phyloP scores from a whole-genome alignment of 2,113 vertebrate species.

The Lycaon pictus region DNA sequence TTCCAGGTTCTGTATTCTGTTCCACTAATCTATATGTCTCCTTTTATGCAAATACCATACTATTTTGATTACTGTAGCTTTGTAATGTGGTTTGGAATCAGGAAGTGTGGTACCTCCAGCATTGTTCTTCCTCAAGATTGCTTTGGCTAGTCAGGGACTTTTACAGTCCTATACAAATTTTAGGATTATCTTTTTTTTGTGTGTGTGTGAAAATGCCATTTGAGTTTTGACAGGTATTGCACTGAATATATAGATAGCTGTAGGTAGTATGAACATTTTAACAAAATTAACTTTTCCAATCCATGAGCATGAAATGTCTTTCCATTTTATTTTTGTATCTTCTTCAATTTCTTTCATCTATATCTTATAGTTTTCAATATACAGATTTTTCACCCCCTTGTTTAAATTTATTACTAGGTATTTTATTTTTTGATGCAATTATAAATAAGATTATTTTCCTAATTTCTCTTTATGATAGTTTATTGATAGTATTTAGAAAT shows the following conservation, averaged over 20 bases:
- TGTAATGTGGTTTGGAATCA: background rate
- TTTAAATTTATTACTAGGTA: background rate
- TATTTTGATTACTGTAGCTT: background rate
- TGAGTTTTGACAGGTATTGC: background rate
- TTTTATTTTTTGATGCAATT: background rate
- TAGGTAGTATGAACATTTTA: background rate
- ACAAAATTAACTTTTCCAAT: background rate
- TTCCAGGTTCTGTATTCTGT: background rate
- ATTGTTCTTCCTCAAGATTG: background rate
- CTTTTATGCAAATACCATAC: background rate
- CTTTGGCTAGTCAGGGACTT: background rate
- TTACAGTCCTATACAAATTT: background rate
- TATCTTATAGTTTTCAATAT: background rate
- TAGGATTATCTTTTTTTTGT: background rate
- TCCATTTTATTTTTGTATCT: background rate
- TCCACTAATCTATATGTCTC: background rate
- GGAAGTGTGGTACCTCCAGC: background rate
- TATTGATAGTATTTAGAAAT: background rate
- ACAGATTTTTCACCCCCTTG: background rate
- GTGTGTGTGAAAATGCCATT: background rate
- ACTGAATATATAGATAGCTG: background rate
- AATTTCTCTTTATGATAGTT: background rate
- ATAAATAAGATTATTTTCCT: background rate
- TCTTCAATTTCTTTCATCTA: background rate
- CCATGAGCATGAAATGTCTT: background rate